Percentiles rank a stretch among this genome's conserved stretches.
phyloP scores from a whole-genome alignment of 2,797 vertebrate genomes.

The Catharus ustulatus region DNA sequence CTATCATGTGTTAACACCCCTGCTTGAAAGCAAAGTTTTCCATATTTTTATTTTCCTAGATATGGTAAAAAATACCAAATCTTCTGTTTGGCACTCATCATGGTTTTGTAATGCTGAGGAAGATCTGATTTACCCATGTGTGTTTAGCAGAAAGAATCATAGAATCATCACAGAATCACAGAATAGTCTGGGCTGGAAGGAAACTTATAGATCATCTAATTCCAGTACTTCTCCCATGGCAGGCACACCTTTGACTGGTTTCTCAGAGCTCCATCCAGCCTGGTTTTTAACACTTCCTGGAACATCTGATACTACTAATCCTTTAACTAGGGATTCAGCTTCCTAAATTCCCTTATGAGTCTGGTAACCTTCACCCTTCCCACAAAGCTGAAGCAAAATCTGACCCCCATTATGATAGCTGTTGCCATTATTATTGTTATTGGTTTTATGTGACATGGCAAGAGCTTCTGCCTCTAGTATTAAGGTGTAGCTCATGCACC shows the following conservation, averaged over 20 bases:
- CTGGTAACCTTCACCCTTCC: background rate
- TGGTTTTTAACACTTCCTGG: background rate
- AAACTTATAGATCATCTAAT: background rate
- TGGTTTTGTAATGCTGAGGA: background rate
- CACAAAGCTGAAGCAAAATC: background rate
- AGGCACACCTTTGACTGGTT: background rate
- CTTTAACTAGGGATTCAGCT: background rate
- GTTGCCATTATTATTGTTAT: background rate
- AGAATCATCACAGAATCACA: background rate
- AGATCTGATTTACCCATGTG: background rate
- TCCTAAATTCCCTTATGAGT: background rate
- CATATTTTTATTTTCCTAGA: background rate
- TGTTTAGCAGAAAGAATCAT: background rate
- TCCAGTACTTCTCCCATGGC: background rate
- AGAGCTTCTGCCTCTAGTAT: background rate
- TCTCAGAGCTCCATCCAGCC: background rate
- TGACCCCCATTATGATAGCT: background rate
- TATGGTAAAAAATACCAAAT: background rate
- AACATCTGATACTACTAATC: background rate
- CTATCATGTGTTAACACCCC: background rate
- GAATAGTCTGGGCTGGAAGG: background rate
- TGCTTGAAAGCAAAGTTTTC: background rate
- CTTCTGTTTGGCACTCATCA: background rate
- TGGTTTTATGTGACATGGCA: background rate
- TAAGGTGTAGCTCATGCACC: background rate